phyloP scores from a whole-genome alignment of 2,888 invertebrate species.

The Alitta virens region DNA sequence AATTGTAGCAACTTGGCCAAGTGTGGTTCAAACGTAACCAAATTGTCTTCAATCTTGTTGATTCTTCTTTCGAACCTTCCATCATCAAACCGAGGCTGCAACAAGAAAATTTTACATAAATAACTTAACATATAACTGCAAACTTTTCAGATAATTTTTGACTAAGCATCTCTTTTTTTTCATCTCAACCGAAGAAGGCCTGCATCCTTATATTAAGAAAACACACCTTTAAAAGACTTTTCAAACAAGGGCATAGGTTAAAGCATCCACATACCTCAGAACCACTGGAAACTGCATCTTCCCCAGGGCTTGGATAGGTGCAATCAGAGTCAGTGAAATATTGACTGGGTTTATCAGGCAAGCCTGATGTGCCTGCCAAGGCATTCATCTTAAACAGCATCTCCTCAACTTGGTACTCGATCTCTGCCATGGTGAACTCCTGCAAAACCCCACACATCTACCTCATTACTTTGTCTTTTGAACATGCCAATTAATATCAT shows the following conservation, averaged over 20 bases:
- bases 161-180: no score
- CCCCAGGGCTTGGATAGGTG: conserved; percentile 38
- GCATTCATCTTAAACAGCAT: conserved; percentile 54
- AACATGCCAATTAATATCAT: neutral
- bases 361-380: conserved; percentile 45
- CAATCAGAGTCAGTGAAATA: conserved; percentile 54
- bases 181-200: no score
- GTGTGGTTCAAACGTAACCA: conserved; percentile 48
- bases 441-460: conserved; percentile 15
- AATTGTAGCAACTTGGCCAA: conserved; percentile 49
- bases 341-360: conserved; percentile 49
- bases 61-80: conserved; percentile 43
- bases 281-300: conserved; percentile 47
- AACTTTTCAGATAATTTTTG: no score
- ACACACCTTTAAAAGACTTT: no score
- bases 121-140: no score
- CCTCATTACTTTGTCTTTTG: no score
- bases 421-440: conserved; percentile 57
- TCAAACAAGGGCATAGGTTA: no score
- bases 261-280: conserved; percentile 13
- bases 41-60: conserved; percentile 51
- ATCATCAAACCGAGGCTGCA: conserved; percentile 27
- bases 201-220: no score
- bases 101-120: no score
- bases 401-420: conserved; percentile 56